Evolutionary conservation across 2,888 invertebrate genomes (phyloP).

Genomic region (Cheilosia vernalis): DNA sequence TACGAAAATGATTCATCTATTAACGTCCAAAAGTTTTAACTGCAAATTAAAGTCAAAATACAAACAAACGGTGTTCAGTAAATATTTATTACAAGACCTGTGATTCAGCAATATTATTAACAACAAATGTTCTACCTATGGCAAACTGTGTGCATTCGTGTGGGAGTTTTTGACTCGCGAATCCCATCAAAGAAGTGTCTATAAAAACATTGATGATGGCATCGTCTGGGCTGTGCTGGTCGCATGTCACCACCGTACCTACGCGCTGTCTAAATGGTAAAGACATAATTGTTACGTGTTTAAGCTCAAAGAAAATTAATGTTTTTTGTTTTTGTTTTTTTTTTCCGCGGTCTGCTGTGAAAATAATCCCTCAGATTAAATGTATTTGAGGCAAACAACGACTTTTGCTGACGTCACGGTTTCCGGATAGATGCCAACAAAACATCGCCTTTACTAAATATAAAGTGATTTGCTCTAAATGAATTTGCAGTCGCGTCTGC

Average conservation of each 20-base stretch:
- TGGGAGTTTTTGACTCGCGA: constrained; percentile 27
- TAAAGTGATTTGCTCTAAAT: constrained; percentile 57
- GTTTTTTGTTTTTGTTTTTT: constrained; percentile 6
- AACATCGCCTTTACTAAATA: constrained; percentile 31
- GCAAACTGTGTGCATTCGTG: constrained; percentile 8
- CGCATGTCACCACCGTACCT: constrained; percentile 16
- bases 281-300: constrained; percentile 60
- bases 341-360: constrained; percentile 7
- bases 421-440: constrained; percentile 61
- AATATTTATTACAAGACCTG: constrained; percentile 46
- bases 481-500: constrained; percentile 34
- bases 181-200: constrained; percentile 37
- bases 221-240: constrained; percentile 43
- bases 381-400: constrained; percentile 4
- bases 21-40: background rate
- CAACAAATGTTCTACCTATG: constrained; percentile 13
- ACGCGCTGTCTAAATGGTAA: constrained; percentile 18
- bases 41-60: background rate
- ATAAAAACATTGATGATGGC: constrained; percentile 58
- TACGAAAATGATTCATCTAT: background rate
- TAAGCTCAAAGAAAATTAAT: constrained; percentile 47
- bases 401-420: constrained; percentile 55
- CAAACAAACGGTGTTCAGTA: constrained; percentile 10
- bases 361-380: constrained; percentile 14
- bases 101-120: constrained; percentile 43